Evolutionary conservation across 2,888 invertebrate genomes (phyloP).

Genomic region (Cephonodes hylas): DNA sequence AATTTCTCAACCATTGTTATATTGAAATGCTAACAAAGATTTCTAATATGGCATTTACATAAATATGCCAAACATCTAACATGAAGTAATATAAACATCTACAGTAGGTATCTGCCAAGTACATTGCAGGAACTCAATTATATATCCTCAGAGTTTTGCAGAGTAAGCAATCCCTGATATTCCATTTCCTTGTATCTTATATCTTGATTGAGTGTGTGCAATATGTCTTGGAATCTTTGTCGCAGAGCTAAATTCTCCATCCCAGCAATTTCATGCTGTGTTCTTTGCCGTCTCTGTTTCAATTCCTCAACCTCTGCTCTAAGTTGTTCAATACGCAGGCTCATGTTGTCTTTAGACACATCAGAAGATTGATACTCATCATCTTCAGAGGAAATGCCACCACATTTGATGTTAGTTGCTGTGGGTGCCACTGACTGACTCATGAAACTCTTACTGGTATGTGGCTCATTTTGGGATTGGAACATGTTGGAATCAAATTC

Average conservation of each 20-base stretch:
- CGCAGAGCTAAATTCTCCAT: constrained; percentile 92
- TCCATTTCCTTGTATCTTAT: constrained; percentile 90
- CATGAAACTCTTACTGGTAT: background rate
- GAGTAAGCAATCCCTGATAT: constrained; percentile 55
- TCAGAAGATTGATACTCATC: background rate
- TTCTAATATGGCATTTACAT: no score
- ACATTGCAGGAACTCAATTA: background rate
- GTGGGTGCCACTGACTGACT: background rate
- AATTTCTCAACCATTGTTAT: no score
- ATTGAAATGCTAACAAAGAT: no score
- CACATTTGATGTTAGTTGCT: background rate
- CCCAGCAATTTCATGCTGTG: constrained; percentile 90
- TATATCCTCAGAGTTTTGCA: background rate
- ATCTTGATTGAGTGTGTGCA: constrained; percentile 89
- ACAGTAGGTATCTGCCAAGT: background rate
- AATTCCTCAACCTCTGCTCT: constrained; percentile 88
- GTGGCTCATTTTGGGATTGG: background rate
- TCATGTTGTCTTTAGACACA: constrained; percentile 15
- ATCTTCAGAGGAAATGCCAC: constrained; percentile 9
- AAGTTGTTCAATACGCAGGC: constrained; percentile 71
- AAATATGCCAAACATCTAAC: no score
- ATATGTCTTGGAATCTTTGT: constrained; percentile 90
- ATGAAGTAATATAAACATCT: no score
- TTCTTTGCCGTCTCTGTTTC: constrained; percentile 87
- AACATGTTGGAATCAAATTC: constrained; percentile 55